Conservation (phyloP, 2,888 invertebrate species). For the Pachydiplax longipennis region DNA sequence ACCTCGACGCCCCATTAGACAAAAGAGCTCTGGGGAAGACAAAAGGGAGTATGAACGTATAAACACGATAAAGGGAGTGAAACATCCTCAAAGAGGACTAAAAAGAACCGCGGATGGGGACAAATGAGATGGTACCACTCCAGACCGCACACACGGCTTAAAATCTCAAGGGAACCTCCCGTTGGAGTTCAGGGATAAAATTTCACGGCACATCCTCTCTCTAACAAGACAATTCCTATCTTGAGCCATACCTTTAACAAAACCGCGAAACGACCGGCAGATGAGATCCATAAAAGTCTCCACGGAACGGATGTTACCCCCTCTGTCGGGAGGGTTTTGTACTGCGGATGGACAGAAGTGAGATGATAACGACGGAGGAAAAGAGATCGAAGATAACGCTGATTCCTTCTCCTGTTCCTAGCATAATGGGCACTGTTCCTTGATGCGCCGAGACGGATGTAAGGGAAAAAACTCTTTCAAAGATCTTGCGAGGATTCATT, state of each 20-base stretch:
- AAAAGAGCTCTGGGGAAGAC: no score
- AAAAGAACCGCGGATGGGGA: background rate
- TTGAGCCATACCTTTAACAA: background rate
- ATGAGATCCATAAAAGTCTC: background rate
- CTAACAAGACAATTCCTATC: background rate
- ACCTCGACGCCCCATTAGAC: no score
- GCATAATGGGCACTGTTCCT: background rate
- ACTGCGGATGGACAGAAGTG: background rate
- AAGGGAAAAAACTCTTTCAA: background rate
- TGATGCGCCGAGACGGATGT: background rate
- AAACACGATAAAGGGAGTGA: background rate
- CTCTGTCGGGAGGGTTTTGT: background rate
- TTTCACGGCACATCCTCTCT: background rate
- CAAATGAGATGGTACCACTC: background rate
- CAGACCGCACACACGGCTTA: background rate
- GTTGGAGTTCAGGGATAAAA: background rate
- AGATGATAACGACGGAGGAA: background rate
- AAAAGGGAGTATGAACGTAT: background rate
- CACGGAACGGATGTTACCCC: background rate
- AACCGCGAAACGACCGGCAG: background rate
- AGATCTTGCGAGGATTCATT: background rate
- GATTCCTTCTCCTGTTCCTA: background rate
- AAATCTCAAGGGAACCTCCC: background rate
- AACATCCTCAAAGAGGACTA: background rate
- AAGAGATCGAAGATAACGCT: background rate